A percentile compares a stretch with the other conserved stretches of the same genome.
Conservation (phyloP, 2,888 invertebrate species). For the Trilocha varians region DNA sequence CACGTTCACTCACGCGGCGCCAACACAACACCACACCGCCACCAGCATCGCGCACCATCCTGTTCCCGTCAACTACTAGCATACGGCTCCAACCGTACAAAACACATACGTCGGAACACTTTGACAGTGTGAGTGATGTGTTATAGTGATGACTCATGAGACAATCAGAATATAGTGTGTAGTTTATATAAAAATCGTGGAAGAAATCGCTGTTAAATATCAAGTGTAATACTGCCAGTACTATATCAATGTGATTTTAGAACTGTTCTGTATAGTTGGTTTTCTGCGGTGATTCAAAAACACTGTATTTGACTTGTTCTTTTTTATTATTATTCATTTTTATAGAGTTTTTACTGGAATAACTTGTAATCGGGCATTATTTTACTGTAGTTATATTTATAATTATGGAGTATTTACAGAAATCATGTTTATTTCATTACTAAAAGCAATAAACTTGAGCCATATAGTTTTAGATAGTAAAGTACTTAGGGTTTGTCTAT, state of each 20-base stretch:
- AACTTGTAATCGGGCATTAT: not conserved
- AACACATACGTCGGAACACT: not conserved
- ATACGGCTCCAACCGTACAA: conserved; percentile 7
- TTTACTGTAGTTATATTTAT: not conserved
- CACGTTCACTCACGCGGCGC: conserved; percentile 38
- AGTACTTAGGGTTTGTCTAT: not conserved
- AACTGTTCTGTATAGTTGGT: no score
- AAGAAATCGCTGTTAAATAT: no score
- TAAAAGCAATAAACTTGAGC: not conserved
- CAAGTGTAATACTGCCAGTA: no score
- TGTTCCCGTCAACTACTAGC: conserved; percentile 66
- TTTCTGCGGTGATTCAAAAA: no score
- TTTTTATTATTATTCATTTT: not conserved
- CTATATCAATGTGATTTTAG: no score
- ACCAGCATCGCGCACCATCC: conserved; percentile 54
- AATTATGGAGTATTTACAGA: not conserved
- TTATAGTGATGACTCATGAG: not conserved
- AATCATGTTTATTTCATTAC: not conserved
- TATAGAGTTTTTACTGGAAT: no score
- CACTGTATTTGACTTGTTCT: not conserved
- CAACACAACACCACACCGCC: conserved; percentile 39
- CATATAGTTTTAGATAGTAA: not conserved
- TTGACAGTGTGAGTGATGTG: not conserved
- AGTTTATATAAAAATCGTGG: no score
- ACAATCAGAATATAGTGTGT: no score